Conservation (phyloP, 92 coral and sea anemone genomes). For the Siderastrea radians region DNA sequence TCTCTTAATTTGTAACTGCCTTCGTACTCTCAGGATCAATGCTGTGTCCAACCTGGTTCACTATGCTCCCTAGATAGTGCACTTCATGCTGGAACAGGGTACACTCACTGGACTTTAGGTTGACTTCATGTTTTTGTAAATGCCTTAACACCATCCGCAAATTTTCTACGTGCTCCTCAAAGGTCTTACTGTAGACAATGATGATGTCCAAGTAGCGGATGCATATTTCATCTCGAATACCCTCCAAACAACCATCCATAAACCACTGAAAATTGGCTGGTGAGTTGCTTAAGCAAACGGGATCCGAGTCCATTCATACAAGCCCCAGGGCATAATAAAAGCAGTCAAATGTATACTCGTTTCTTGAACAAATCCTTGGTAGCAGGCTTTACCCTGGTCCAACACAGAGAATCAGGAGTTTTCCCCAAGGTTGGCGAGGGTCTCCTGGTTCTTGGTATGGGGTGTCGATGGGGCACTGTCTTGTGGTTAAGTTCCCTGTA, state of each 20-base stretch:
- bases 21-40: slow-evolving; percentile 36
- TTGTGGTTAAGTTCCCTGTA: slow-evolving; percentile 31
- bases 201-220: slow-evolving; percentile 60
- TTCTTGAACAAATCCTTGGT: slow-evolving; percentile 36
- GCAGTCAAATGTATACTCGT: slow-evolving; percentile 45
- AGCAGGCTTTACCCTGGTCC: slow-evolving; percentile 40
- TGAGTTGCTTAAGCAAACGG: slow-evolving; percentile 51
- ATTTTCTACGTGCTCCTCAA: slow-evolving; percentile 65
- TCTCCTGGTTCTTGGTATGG: slow-evolving; percentile 38
- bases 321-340: slow-evolving; percentile 54
- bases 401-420: slow-evolving; percentile 42
- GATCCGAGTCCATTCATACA: slow-evolving; percentile 57
- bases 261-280: slow-evolving; percentile 59
- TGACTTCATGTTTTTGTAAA: slow-evolving; percentile 30
- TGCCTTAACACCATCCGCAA: slow-evolving; percentile 41
- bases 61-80: slow-evolving; percentile 32
- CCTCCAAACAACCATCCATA: slow-evolving; percentile 66
- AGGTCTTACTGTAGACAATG: slow-evolving; percentile 53
- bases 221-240: slow-evolving; percentile 44
- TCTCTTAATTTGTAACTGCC: slow-evolving; percentile 35
- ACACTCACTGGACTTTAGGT: slow-evolving; percentile 44
- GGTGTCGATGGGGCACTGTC: slow-evolving; percentile 31
- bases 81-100: slow-evolving; percentile 46
- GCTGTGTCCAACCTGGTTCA: slow-evolving; percentile 35
- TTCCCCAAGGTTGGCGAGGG: slow-evolving; percentile 40